A percentile compares a stretch with the other conserved stretches of the same genome.
These are phyloP conservation scores for Schlechtendalia chinensis DNA, from an alignment of 1,140 invertebrate genomes.

Conservation along the genomic window DNA sequence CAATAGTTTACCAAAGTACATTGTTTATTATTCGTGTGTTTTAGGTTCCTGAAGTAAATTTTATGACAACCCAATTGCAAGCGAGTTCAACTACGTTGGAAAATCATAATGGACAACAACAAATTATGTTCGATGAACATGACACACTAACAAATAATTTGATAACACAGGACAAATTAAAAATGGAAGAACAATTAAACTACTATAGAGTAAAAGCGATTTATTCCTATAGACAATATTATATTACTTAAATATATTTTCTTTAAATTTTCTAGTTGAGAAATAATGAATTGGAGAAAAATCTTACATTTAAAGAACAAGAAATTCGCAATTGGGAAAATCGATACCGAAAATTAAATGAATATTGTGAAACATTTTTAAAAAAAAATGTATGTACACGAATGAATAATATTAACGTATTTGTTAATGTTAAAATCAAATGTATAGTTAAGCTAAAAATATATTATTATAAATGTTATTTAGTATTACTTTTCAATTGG, in stretches of 20 bases:
- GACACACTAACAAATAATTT: not conserved
- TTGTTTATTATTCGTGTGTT: slow-evolving; percentile 1
- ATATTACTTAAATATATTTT: not conserved
- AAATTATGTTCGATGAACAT: not conserved
- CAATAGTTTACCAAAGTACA: not conserved
- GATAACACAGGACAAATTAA: not conserved
- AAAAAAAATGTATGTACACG: slow-evolving; percentile 16
- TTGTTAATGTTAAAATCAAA: not conserved
- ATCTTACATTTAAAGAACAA: slow-evolving; percentile 4
- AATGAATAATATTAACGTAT: not conserved
- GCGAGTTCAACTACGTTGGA: not conserved
- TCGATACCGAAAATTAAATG: slow-evolving; percentile 10
- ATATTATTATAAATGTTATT: not conserved
- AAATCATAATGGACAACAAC: slow-evolving; percentile 15
- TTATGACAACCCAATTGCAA: not conserved
- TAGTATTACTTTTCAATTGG: not conserved
- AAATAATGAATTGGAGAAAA: slow-evolving; percentile 28
- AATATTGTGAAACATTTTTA: slow-evolving; percentile 15
- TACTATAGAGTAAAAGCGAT: slow-evolving; percentile 34
- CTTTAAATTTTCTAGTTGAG: not conserved
- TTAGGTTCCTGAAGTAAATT: slow-evolving; percentile 18
- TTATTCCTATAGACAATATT: not conserved
- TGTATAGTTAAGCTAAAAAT: not conserved
- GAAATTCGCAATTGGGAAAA: slow-evolving; percentile 28
- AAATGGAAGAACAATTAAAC: slow-evolving; percentile 31